These are phyloP conservation scores for Nebria salina DNA, from an alignment of 2,888 invertebrate species.

Conservation along the genomic window DNA sequence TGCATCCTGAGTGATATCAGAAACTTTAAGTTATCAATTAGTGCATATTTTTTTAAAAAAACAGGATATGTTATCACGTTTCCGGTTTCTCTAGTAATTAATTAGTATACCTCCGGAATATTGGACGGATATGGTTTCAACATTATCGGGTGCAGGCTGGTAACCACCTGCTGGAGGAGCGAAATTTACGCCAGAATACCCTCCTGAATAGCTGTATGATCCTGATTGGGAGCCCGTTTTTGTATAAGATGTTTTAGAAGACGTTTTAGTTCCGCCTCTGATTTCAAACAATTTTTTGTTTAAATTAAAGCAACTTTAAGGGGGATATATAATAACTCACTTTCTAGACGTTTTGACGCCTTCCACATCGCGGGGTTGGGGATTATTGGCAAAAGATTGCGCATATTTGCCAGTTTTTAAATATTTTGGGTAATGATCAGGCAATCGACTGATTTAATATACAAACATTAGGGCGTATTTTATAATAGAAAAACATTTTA, in stretches of 20 bases:
- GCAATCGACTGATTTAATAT: conserved; percentile 2
- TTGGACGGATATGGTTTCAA: conserved; percentile 2
- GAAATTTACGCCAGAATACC: neutral
- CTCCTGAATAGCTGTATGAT: neutral
- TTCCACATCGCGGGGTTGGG: neutral
- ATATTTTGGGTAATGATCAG: conserved; percentile 34
- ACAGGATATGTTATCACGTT: neutral
- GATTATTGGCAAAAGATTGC: neutral
- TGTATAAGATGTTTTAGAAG: neutral
- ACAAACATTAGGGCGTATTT: neutral
- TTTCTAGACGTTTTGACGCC: conserved; percentile 9
- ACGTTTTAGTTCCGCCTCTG: neutral
- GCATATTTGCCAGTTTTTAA: conserved; percentile 17
- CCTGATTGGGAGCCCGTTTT: neutral
- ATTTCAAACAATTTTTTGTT: neutral
- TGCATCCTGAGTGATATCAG: conserved; percentile 55
- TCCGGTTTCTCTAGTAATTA: conserved; percentile 5
- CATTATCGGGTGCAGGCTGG: neutral
- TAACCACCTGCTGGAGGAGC: neutral
- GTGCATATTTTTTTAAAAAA: neutral
- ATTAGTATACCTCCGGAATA: neutral
- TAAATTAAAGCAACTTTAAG: neutral
- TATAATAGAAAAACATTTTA: neutral
- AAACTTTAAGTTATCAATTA: conserved; percentile 6
- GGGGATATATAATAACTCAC: neutral